These are phyloP conservation scores for Drosophila murphyi DNA, from an alignment of 1,140 invertebrate species.

Conservation along the genomic window DNA sequence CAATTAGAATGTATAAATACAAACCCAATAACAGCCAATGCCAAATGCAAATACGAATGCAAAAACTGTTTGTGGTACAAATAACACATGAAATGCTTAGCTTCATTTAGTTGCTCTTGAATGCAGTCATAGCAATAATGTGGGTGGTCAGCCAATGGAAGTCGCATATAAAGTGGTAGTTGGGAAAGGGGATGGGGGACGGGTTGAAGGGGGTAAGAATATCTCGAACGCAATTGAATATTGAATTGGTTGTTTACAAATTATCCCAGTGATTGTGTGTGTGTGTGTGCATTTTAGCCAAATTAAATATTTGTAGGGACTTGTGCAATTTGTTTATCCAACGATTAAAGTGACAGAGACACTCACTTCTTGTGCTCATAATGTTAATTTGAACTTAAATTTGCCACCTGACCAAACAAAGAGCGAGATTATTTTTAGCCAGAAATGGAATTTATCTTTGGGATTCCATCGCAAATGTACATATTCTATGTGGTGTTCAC, in stretches of 20 bases:
- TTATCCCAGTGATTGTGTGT: too few species aligned
- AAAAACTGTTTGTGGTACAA: conserved; percentile 13
- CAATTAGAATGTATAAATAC: conserved; percentile 61
- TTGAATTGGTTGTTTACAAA: conserved; percentile 15
- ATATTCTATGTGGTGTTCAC: too few species aligned
- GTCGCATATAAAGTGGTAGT: too few species aligned
- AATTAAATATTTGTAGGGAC: conserved; percentile 33
- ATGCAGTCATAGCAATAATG: too few species aligned
- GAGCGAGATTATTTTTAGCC: too few species aligned
- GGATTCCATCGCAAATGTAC: too few species aligned
- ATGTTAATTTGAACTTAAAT: not conserved
- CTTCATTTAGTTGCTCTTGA: not conserved
- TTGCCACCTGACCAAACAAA: not conserved
- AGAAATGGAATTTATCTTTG: too few species aligned
- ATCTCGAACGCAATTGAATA: conserved; percentile 14
- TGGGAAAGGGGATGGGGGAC: too few species aligned
- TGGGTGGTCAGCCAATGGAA: too few species aligned
- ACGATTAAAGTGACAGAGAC: conserved; percentile 35
- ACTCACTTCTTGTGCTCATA: conserved; percentile 3
- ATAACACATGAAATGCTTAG: conserved; percentile 12
- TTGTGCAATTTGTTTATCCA: conserved; percentile 51
- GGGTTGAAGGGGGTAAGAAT: not conserved
- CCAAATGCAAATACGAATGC: conserved; percentile 27
- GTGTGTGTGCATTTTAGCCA: too few species aligned
- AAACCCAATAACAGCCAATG: conserved; percentile 25